Evolutionary conservation across 2,888 invertebrate species (phyloP), one percentile per base, ranked within the genome.

Genomic region (Brenthis ino): DNA sequence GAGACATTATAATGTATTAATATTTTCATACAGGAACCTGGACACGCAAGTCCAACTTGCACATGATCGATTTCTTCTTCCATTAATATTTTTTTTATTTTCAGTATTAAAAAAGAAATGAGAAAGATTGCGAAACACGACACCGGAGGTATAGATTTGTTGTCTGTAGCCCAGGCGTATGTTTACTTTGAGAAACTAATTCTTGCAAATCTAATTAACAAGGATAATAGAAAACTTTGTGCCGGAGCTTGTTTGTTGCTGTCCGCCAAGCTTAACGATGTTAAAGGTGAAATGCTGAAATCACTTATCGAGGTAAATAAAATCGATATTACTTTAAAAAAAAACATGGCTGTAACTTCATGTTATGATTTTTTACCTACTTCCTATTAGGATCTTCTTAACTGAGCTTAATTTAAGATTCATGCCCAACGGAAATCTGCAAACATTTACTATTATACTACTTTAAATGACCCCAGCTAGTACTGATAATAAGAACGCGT

Each of bases 161-260:
- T 99, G 72, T 98, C 98, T 0, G 97, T 99, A 20, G 99, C 99
- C 20, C 98, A 98, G 85, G 97, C 99, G 0, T 99, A 98, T 84
- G 99, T 99, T n/a, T 99, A 98, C 90, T 99, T 99, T 88, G 99
- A 99, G 87, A 98, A 98, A 85, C 93, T 99, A 66, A 98, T 99
- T 77, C 93, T 99, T 64, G 96, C 97, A 75, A 96, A 97, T 82
- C 93, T 98, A 71, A 97, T 99, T 64, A 98, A 98, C 82, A 99
- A 99, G 88, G 96, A 96, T 83, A 99, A 99, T 84, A 94, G 99
- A 57, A 99, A 99, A 89, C 93, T 98, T 69, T 98, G 98, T 85
- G 99, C 99, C 16, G 99, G 98, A 54, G 98, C 99, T 14, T 98
- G 99, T 86, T 93, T 99, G 67, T 91, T 99, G 70, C 93, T 99